Evolutionary conservation across 2,113 vertebrate genomes (phyloP).

Genomic region (Brachionichthys hirsutus): DNA sequence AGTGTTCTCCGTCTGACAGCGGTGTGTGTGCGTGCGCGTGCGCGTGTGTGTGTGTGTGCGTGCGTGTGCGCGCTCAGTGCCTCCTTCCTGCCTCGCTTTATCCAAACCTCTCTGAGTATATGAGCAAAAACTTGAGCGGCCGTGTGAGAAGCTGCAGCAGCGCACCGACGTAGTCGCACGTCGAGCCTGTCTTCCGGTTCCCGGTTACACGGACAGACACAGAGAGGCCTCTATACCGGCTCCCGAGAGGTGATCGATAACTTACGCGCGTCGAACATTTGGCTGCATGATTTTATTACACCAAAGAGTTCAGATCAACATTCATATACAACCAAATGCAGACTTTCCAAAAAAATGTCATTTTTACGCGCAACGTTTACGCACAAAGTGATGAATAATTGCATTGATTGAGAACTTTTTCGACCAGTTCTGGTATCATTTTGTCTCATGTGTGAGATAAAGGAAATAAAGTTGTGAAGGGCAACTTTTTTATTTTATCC

Average conservation of each 20-base stretch:
- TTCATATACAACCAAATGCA: too few species aligned
- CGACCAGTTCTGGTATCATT: background rate
- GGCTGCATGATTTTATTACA: background rate
- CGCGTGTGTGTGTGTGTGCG: too few species aligned
- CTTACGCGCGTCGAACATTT: background rate
- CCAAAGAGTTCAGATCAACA: background rate
- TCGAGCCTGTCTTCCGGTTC: slow-evolving; percentile 71
- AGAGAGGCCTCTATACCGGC: slow-evolving; percentile 19
- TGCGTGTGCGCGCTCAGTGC: slow-evolving; percentile 3
- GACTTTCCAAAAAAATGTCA: too few species aligned
- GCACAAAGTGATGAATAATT: background rate
- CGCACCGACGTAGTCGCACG: slow-evolving; percentile 68
- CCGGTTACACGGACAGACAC: slow-evolving; percentile 30
- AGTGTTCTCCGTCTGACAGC: slow-evolving; percentile 10
- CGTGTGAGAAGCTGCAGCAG: slow-evolving; percentile 49
- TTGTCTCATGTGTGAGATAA: background rate
- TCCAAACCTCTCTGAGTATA: slow-evolving; percentile 52
- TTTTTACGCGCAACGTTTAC: background rate
- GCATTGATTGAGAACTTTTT: background rate
- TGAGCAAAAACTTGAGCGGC: slow-evolving; percentile 63
- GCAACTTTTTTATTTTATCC: background rate
- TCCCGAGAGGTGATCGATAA: slow-evolving; percentile 28
- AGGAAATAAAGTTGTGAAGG: background rate
- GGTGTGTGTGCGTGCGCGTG: background rate
- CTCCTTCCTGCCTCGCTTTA: slow-evolving; percentile 34